Conservation (phyloP, 2,113 vertebrate genomes). For the Stigmatopora argus region DNA sequence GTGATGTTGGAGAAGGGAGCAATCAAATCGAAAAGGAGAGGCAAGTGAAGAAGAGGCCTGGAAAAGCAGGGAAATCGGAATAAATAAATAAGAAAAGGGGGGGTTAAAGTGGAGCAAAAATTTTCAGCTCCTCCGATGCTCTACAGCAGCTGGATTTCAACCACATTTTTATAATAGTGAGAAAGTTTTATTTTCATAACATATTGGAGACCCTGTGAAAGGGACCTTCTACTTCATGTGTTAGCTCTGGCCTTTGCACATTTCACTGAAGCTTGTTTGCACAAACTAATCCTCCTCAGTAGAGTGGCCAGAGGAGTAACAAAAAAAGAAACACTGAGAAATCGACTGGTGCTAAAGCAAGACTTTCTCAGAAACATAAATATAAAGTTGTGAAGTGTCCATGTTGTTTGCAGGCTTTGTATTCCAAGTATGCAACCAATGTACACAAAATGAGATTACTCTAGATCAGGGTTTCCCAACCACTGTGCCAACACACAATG, state of each 20-base stretch:
- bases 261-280: constrained; percentile 53
- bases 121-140: constrained; percentile 56
- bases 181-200: constrained; percentile 52
- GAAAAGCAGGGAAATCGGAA: constrained; percentile 50
- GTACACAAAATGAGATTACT: too few relatives aligned
- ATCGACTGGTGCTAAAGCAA: constrained; percentile 14
- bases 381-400: constrained; percentile 18
- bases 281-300: constrained; percentile 47
- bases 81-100: constrained; percentile 58
- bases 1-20: constrained; percentile 27
- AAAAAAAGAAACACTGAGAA: constrained; percentile 39
- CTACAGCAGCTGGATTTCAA: constrained; percentile 51
- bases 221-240: constrained; percentile 41
- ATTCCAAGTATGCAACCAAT: too few relatives aligned
- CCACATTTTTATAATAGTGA: constrained; percentile 45
- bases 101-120: constrained; percentile 44
- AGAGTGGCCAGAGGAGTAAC: constrained; percentile 39
- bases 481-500: neutral
- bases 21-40: constrained; percentile 35
- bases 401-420: constrained; percentile 29
- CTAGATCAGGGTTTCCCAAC: neutral
- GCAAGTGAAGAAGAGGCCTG: constrained; percentile 32
- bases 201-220: constrained; percentile 42
- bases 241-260: constrained; percentile 49
- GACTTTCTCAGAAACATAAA: constrained; percentile 18